A percentile compares a stretch with the other conserved stretches of the same genome.
phyloP scores from a whole-genome alignment of 2,797 vertebrate species.

The Gymnothorax reevesii region DNA sequence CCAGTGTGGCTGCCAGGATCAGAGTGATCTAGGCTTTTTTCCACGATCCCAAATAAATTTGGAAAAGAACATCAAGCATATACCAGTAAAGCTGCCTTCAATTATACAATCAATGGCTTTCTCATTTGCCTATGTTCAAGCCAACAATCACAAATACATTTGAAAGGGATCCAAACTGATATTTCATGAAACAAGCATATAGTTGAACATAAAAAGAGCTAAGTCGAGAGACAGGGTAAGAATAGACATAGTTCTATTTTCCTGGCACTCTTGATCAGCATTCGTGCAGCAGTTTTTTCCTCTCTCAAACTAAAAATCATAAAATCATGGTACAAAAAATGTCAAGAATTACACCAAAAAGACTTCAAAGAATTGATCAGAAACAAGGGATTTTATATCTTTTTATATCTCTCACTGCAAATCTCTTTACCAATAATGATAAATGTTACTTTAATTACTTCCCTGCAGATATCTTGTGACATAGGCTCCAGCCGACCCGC shows the following conservation, averaged over 20 bases:
- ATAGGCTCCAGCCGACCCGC: too few species aligned
- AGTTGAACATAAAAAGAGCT: neutral
- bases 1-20: conserved; percentile 1
- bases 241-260: neutral
- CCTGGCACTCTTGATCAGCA: neutral
- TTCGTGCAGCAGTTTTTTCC: neutral
- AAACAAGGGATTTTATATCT: neutral
- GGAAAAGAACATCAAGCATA: neutral
- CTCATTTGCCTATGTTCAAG: neutral
- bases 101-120: conserved; percentile 8
- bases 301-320: neutral
- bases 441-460: neutral
- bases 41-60: conserved; percentile 6
- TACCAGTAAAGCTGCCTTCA: neutral
- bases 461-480: conserved; percentile 21
- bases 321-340: neutral
- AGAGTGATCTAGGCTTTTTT: neutral
- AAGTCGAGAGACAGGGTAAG: neutral
- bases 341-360: neutral
- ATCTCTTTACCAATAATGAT: neutral
- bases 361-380: neutral
- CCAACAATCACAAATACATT: conserved; percentile 8
- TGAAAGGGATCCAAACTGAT: neutral
- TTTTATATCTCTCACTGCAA: neutral
- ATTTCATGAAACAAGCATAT: neutral